Base-by-base conservation (phyloP, 2,797 vertebrate species). In the Florisuga fusca region DNA sequence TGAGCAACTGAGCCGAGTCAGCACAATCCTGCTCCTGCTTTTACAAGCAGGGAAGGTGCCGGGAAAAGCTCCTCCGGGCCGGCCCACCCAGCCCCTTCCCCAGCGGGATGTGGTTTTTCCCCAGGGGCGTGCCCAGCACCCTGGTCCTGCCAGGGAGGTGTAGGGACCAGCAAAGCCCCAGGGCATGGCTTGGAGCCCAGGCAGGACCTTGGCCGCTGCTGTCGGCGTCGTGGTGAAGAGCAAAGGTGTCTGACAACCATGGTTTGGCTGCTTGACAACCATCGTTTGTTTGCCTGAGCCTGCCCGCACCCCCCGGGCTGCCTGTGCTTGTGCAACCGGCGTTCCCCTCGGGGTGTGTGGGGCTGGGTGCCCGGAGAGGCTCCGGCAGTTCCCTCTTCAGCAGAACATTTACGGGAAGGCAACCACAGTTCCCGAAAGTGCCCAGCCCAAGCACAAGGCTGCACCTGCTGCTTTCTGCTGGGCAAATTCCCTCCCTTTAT, bases 321-420 rank as follows among this genome's bases (percentile, higher is more conserved):
- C 20, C 46, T 46, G 46, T 46, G 43, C 74, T 87, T 79, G 81
- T 77, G 92, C 87, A 71, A 89, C n/a, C 15, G 1, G 59, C 3
- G 0, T 31, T 90, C 38, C 18, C 34, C 29, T 1, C 1, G 2
- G 45, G 45, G 58, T 19, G 46, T 36, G 75, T 63, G 3, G 16
- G 29, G 71, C 78, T 69, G 84, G 54, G 82, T 7, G 51, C 85
- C 85, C 8, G 1, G 69, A 15, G 8, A 72, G 22, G 18, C 64
- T 66, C 61, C 61, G 2, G 76, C 41, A 7, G 0, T 29, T 51
- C 78, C 64, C 68, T 87, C 76, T 87, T 71, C 73, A 4, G 5
- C 4, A 0, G 67, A 58, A 27, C 89, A n/a, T 22, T 95, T 94
- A 92, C 94, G 25, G 75, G 94, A 96, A 94, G 4, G 66, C 93